Evolutionary conservation across 2,888 invertebrate species (phyloP).

Genomic region (Lasioglossum leucozonium): DNA sequence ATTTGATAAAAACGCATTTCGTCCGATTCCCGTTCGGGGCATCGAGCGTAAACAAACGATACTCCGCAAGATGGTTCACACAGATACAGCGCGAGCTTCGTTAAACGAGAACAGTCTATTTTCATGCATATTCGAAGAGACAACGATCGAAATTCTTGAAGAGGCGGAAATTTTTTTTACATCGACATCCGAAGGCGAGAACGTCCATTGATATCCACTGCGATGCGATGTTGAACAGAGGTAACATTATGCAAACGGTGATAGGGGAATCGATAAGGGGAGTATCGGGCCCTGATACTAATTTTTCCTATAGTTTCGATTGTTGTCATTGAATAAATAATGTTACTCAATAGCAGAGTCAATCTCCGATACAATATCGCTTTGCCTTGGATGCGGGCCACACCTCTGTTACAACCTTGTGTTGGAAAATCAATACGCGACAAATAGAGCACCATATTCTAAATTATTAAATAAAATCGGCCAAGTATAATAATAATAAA

Average conservation of each 20-base stretch:
- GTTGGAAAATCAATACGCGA: not conserved
- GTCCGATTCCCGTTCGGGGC: conserved; percentile 18
- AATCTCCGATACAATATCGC: not conserved
- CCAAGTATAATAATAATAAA: too few species aligned
- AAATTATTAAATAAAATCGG: not conserved
- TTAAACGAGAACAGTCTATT: not conserved
- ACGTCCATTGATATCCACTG: not conserved
- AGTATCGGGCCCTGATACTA: not conserved
- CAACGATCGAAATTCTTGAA: not conserved
- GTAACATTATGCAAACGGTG: not conserved
- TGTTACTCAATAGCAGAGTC: not conserved
- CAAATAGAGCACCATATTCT: not conserved
- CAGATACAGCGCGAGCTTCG: not conserved
- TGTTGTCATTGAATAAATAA: not conserved
- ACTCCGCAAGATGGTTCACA: not conserved
- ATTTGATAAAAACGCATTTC: conserved; percentile 40
- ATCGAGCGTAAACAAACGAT: not conserved
- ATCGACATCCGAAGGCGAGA: not conserved
- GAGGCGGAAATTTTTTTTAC: not conserved
- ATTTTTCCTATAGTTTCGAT: not conserved
- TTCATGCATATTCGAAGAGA: not conserved
- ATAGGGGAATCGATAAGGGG: not conserved
- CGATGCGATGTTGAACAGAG: not conserved
- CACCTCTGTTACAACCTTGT: not conserved
- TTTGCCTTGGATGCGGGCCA: not conserved